phyloP scores from a whole-genome alignment of 2,797 vertebrate genomes.

The Pangasius larnaudii region DNA sequence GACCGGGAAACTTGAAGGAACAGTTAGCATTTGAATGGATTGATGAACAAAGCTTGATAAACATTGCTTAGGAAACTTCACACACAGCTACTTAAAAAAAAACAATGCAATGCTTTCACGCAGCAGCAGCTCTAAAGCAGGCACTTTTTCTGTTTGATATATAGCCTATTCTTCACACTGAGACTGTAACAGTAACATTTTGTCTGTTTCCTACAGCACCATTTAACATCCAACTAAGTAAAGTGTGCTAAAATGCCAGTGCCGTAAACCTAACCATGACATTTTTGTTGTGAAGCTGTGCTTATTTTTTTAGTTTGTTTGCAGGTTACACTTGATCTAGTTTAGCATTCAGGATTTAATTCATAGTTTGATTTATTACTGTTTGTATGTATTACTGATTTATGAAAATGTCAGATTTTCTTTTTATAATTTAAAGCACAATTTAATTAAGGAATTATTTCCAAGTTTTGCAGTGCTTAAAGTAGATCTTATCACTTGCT shows the following conservation, averaged over 20 bases:
- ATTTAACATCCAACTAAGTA: conserved; percentile 14
- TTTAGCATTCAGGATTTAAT: neutral
- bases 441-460: neutral
- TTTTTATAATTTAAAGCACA: neutral
- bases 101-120: conserved; percentile 15
- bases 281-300: neutral
- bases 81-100: conserved; percentile 21
- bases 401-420: neutral
- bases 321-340: neutral
- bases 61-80: conserved; percentile 22
- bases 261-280: neutral
- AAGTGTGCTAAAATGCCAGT: conserved; percentile 3
- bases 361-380: neutral
- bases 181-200: conserved; percentile 17
- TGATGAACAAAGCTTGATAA: conserved; percentile 25
- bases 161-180: neutral
- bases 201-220: conserved; percentile 14
- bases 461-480: neutral
- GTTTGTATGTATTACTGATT: neutral
- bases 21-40: conserved; percentile 29
- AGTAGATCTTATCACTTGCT: neutral
- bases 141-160: neutral
- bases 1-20: conserved; percentile 9
- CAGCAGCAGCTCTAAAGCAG: neutral
- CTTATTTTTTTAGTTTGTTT: neutral